Evolutionary conservation across 2,113 vertebrate genomes (phyloP).

Genomic region (Ptilonorhynchus violaceus): DNA sequence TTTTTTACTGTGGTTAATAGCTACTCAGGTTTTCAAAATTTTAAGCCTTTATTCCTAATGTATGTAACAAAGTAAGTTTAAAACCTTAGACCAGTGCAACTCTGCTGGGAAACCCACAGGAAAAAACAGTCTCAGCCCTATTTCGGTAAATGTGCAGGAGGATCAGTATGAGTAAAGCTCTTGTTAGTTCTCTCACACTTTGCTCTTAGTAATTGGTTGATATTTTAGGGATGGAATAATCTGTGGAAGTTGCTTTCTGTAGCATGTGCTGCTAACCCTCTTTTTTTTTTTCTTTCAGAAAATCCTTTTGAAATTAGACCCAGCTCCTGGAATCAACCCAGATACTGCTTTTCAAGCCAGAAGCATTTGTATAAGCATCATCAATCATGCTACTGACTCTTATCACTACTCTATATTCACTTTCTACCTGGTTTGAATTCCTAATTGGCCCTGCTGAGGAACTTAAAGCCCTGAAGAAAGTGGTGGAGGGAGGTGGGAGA

Average conservation of each 20-base stretch:
- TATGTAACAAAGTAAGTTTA: neutral
- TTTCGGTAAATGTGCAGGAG: neutral
- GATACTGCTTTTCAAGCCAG: conserved; percentile 9
- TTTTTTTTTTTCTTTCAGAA: neutral
- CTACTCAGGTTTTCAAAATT: neutral
- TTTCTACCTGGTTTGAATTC: conserved; percentile 42
- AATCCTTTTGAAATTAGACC: conserved; percentile 45
- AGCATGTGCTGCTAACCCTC: neutral
- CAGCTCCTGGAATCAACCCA: conserved; percentile 29
- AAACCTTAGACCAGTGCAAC: neutral
- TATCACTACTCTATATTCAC: neutral
- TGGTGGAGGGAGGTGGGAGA: neutral
- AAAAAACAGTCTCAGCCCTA: neutral
- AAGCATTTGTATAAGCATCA: conserved; percentile 18
- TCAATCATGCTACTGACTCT: conserved; percentile 16
- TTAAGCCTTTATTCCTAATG: neutral
- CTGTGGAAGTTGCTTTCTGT: neutral
- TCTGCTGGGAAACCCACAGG: neutral
- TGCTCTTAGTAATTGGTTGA: neutral
- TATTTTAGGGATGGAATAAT: conserved; percentile 30
- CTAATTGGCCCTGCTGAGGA: neutral
- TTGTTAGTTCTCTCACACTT: neutral
- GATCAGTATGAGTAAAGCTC: neutral
- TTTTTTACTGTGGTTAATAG: neutral
- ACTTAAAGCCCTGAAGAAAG: neutral